Base-by-base conservation (phyloP, 2,113 vertebrate species). In the Boulengeromyrus knoepffleri region DNA sequence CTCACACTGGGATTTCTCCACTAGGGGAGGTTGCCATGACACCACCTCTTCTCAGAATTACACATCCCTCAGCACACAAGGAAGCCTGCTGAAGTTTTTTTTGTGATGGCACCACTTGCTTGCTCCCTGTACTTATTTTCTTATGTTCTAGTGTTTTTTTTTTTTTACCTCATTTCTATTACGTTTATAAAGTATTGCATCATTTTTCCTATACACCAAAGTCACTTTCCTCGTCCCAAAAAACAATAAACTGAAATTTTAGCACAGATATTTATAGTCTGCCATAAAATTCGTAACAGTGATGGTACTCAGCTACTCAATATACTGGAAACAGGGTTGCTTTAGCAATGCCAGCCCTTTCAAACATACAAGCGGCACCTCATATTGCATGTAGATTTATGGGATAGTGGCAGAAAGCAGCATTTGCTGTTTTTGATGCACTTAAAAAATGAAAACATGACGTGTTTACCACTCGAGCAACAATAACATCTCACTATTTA, bases 11-110 rank as follows among this genome's bases (percentile, higher is more conserved):
- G 31, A 53, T 56, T 87, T 24, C 50, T 87, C 85, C 85, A 56
- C 85, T 47, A n/a, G 85, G 45, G 50, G 50, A 39, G 50, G 50
- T 87, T 87, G 50, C 85, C 17, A 87, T 87, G 85, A 19, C 6
- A 87, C 85, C 85, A 15, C 85, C 50, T 21, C 85, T 56, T 87
- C 47, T 53, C 85, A 56, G 50, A 87, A 87, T 87, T 56, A 87
- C 49, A 19, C 85, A 87, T 53, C 39, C 85, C 85, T 27, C 31
- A 31, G 50, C 50, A 56, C 85, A 36, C 85, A 53, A 27, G 27
- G 49, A 53, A 39, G 1, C 1, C 24, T 53, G 85, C 50, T 56
- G 15, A 53, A 87, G 15, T 87, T 53, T 87, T 39, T 87, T n/a
- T 87, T 9, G 6, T 19, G 49, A 53, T 39, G 13, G 31, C 31